Evolutionary conservation across 2,888 invertebrate species (phyloP), one percentile per base, ranked within the genome.

Genomic region (Nezara viridula): DNA sequence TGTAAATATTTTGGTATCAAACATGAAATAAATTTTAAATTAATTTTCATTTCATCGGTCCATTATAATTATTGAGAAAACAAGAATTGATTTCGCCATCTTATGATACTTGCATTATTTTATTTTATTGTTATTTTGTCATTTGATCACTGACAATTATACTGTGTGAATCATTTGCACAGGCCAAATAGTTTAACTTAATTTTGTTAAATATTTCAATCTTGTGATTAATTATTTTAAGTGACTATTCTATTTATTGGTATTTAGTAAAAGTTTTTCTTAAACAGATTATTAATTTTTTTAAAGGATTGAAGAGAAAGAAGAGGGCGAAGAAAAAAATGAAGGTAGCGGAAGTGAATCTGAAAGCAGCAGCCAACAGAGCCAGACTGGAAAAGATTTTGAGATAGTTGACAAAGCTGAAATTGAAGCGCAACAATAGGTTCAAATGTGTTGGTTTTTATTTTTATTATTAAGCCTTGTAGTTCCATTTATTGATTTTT

Each of bases 371-470:
- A 96, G 96, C 91, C 96, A 96, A 92, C 95, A 96, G 89, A 96
- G 96, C 24, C 96, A 96, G 91, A 96, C 96, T 0, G 97, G 96
- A 91, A 95, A 96, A 92, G 97, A 98, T 94, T 97, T 97, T 93
- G 98, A 97, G 93, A 97, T 97, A 92, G 96, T 98, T 88, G 96
- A 97, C 92, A 95, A 92, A 91, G 93, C 92, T 88, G 93, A 93
- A 89, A 88, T 88, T 85, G 88, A 88, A 81, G 88, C 88, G 40
- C 88, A 87, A 49, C 47, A 87, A 66, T 87, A 87, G 87, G 87
- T 87, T 47, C 2, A 49, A 27, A 50, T 32, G 6, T 49, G 21
- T 21, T 40, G 10, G 21, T 24, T 86, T 55, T 52, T 60, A 52
- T 55, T 40, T 86, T 52, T n/a, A 44, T 40, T 44, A 9, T 66